Conservation (phyloP, 2,888 invertebrate species). For the Stenolophus ochropezus region DNA sequence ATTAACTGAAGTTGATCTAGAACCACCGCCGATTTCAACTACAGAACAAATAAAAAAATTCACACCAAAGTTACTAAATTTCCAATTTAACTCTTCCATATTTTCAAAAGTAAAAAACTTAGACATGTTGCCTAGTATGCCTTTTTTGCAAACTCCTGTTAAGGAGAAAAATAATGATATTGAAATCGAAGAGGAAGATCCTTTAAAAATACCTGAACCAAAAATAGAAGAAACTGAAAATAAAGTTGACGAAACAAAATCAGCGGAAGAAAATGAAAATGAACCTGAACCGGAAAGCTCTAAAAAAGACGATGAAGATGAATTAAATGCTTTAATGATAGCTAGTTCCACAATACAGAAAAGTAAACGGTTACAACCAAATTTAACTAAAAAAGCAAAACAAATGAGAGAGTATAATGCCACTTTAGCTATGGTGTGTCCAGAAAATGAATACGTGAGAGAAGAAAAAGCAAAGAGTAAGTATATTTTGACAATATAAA, state of each 20-base stretch:
- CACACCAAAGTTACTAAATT: slow-evolving; percentile 21
- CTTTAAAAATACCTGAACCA: neutral
- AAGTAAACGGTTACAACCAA: slow-evolving; percentile 67
- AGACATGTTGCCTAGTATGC: slow-evolving; percentile 70
- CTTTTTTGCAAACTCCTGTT: slow-evolving; percentile 66
- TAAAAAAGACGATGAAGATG: slow-evolving; percentile 74
- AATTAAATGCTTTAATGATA: slow-evolving; percentile 77
- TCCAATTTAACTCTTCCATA: slow-evolving; percentile 67
- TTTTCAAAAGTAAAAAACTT: slow-evolving; percentile 62
- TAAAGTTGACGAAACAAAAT: neutral
- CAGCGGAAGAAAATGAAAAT: slow-evolving; percentile 18
- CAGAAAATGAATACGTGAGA: slow-evolving; percentile 72
- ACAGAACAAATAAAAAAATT: neutral
- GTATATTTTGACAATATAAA: no score
- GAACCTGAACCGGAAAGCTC: neutral
- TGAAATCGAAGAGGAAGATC: slow-evolving; percentile 8
- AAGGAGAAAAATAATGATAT: slow-evolving; percentile 62
- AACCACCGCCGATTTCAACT: neutral
- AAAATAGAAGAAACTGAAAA: slow-evolving; percentile 25
- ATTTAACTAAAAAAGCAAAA: slow-evolving; percentile 73
- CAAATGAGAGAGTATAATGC: slow-evolving; percentile 74
- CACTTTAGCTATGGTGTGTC: slow-evolving; percentile 74
- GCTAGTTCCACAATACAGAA: slow-evolving; percentile 74
- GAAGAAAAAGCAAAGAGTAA: slow-evolving; percentile 75
- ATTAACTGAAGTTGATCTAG: neutral